Conservation (phyloP, 2,888 invertebrate species). For the Polyommatus icarus region DNA sequence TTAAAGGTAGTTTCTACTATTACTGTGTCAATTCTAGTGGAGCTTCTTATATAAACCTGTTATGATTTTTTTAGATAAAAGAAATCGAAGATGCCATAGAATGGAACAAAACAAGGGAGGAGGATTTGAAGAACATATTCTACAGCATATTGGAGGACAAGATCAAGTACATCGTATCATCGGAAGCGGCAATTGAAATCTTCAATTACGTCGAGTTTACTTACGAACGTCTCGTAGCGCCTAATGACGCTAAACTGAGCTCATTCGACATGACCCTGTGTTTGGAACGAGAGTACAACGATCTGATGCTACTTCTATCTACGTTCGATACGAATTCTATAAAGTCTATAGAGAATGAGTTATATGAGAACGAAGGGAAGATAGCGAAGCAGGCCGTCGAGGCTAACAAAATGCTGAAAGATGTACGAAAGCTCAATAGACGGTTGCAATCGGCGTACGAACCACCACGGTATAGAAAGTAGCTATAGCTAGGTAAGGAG, state of each 20-base stretch:
- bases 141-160: constrained; percentile 62
- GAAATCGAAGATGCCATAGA: constrained; percentile 58
- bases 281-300: constrained; percentile 78
- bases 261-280: constrained; percentile 81
- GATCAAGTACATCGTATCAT: constrained; percentile 79
- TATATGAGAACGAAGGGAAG: constrained; percentile 57
- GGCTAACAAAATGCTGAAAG: constrained; percentile 64
- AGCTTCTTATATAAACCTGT: neutral
- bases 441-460: constrained; percentile 66
- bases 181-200: constrained; percentile 80
- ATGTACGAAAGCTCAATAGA: constrained; percentile 66
- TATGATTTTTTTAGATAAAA: constrained; percentile 53
- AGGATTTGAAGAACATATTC: constrained; percentile 64
- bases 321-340: constrained; percentile 61
- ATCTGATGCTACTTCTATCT: constrained; percentile 65
- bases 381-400: constrained; percentile 61
- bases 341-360: constrained; percentile 66
- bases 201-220: constrained; percentile 84
- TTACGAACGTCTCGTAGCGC: constrained; percentile 81
- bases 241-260: constrained; percentile 81
- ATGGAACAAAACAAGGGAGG: constrained; percentile 58
- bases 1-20: too few species aligned
- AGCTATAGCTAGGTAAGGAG: neutral
- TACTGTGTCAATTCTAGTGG: neutral
- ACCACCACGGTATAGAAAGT: constrained; percentile 47